Percentiles rank a stretch among this genome's conserved stretches.
Conservation (phyloP, 2,888 invertebrate genomes). For the Saturnia pavonia region DNA sequence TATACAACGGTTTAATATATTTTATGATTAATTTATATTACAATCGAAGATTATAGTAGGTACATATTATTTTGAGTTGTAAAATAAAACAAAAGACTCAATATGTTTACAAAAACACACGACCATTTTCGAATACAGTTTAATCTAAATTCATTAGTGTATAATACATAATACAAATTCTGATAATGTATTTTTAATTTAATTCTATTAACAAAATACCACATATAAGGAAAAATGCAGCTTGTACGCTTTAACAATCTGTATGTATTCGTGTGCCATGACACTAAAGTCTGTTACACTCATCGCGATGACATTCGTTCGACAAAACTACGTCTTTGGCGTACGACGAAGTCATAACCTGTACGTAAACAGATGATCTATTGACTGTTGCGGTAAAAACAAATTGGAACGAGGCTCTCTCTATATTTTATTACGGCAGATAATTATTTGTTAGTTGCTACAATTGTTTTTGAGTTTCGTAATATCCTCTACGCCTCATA, state of each 20-base stretch:
- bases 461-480: too few species aligned
- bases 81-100: background rate
- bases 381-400: too few species aligned
- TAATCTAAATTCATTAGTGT: background rate
- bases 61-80: background rate
- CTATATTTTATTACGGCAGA: too few species aligned
- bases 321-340: too few species aligned
- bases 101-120: background rate
- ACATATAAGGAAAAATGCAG: background rate
- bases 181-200: background rate
- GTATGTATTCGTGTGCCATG: background rate
- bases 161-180: background rate
- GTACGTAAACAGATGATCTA: too few species aligned
- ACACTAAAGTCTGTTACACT: too few species aligned
- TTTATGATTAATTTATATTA: constrained; percentile 8
- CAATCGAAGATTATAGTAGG: background rate
- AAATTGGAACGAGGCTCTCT: too few species aligned
- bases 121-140: background rate
- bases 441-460: too few species aligned
- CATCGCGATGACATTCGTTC: too few species aligned
- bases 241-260: background rate
- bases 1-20: constrained; percentile 2
- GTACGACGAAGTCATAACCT: too few species aligned
- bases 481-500: too few species aligned
- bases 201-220: background rate